A percentile compares a stretch with the other conserved stretches of the same genome.
Evolutionary conservation across 2,888 invertebrate species (phyloP).

Genomic region (Dynastes hyllus): DNA sequence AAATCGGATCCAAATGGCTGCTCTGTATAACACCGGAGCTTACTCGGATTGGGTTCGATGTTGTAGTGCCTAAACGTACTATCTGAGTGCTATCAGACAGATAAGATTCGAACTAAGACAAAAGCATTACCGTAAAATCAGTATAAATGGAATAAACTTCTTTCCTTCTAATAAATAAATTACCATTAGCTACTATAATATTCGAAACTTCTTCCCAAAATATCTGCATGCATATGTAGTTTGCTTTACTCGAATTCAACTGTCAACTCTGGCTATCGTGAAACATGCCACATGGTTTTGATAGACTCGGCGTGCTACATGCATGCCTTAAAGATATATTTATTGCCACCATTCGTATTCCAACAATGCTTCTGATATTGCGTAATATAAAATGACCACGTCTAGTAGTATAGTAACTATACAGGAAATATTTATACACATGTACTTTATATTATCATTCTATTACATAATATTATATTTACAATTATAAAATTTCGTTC

Average conservation of each 20-base stretch:
- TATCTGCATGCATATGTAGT: background rate
- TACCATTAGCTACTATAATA: too few species aligned
- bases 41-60: too few species aligned
- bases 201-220: too few species aligned
- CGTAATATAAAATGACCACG: conserved; percentile 17
- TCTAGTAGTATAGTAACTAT: background rate
- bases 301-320: conserved; percentile 9
- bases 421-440: conserved; percentile 33
- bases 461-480: conserved; percentile 45
- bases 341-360: conserved; percentile 32
- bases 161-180: too few species aligned
- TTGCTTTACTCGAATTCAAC: background rate
- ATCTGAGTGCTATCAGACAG: too few species aligned
- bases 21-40: too few species aligned
- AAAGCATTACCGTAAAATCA: too few species aligned
- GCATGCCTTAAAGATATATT: conserved; percentile 17
- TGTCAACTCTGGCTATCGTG: background rate
- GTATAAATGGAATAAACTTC: too few species aligned
- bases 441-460: conserved; percentile 21
- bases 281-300: conserved; percentile 8
- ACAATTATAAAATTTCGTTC: conserved; percentile 45
- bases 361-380: conserved; percentile 27
- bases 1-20: too few species aligned
- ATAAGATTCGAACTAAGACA: too few species aligned
- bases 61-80: too few species aligned